Evolutionary conservation across 2,113 vertebrate genomes (phyloP).

Genomic region (Fregetta grallaria): DNA sequence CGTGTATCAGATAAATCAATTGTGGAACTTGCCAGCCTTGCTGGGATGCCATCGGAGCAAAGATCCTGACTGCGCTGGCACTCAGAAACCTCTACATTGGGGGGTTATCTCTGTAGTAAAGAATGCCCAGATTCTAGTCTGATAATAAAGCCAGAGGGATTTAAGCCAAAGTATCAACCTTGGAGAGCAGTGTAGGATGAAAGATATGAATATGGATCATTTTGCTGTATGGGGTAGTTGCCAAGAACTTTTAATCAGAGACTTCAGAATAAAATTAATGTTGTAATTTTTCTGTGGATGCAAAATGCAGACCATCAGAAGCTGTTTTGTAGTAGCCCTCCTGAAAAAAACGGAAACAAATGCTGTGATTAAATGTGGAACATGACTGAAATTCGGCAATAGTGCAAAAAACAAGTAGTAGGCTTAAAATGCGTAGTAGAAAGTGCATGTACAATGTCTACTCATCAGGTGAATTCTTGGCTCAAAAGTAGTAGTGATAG

Average conservation of each 20-base stretch:
- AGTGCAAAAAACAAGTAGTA: neutral
- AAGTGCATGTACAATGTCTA: neutral
- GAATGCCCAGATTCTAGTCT: conserved; percentile 15
- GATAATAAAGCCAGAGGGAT: neutral
- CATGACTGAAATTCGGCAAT: neutral
- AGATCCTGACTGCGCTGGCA: neutral
- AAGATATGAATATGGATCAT: neutral
- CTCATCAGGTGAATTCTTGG: neutral
- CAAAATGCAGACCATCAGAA: neutral
- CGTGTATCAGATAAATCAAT: neutral
- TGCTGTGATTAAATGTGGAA: neutral
- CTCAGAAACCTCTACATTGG: neutral
- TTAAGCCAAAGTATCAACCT: conserved; percentile 18
- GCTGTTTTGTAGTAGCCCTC: neutral
- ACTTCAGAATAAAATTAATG: neutral
- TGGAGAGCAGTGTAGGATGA: neutral
- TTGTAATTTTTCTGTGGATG: neutral
- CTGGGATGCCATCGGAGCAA: neutral
- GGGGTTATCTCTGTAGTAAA: neutral
- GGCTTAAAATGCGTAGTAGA: neutral
- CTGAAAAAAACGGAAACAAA: neutral
- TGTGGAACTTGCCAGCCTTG: neutral
- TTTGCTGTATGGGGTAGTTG: neutral
- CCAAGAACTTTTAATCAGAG: neutral
- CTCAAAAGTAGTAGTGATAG: neutral